Percentiles rank a stretch among this genome's conserved stretches.
phyloP scores from a whole-genome alignment of 2,797 vertebrate species.

The Merluccius polli region DNA sequence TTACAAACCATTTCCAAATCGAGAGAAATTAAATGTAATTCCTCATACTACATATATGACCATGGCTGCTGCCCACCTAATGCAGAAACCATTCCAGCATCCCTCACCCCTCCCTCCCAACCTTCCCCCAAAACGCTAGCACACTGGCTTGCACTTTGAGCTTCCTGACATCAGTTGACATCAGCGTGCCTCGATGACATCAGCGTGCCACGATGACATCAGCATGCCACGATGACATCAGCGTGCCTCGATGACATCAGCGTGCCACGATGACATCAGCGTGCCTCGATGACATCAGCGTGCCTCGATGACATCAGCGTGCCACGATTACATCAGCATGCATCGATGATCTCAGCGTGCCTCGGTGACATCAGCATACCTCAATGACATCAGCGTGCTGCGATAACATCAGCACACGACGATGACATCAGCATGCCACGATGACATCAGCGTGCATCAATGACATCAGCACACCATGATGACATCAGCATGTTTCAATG shows the following conservation, averaged over 20 bases:
- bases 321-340: background rate
- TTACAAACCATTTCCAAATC: background rate
- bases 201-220: background rate
- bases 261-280: background rate
- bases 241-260: background rate
- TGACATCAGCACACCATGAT: background rate
- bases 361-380: conserved; percentile 27
- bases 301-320: background rate
- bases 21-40: background rate
- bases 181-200: conserved; percentile 11
- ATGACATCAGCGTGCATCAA: background rate
- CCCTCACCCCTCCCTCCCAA: background rate
- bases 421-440: conserved; percentile 9
- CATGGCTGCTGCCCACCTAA: background rate
- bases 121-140: conserved; percentile 12
- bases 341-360: background rate
- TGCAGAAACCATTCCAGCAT: background rate
- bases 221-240: conserved; percentile 10
- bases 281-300: background rate
- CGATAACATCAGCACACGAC: background rate
- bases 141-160: conserved; percentile 66
- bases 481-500: background rate
- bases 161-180: conserved; percentile 33
- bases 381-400: conserved; percentile 12
- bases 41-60: background rate